phyloP scores from a whole-genome alignment of 2,797 vertebrate genomes.

The Malacoraja senta region DNA sequence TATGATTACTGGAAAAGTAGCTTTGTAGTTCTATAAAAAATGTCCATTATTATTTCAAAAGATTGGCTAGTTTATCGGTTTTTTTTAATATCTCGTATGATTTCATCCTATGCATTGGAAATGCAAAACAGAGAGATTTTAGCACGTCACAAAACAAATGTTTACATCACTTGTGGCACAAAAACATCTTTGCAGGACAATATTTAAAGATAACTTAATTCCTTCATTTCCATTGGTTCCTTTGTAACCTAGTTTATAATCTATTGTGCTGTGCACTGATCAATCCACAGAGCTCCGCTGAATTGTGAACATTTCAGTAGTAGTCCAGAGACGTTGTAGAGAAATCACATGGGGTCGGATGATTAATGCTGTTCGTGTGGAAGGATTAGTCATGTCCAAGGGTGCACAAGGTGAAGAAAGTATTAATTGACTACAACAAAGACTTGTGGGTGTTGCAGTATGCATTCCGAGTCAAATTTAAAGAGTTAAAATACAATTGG shows the following conservation, averaged over 20 bases:
- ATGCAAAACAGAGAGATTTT: constrained; percentile 16
- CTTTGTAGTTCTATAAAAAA: constrained; percentile 38
- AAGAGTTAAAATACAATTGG: neutral
- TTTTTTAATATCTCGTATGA: neutral
- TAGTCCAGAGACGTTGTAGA: neutral
- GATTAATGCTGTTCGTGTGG: neutral
- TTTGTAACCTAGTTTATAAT: neutral
- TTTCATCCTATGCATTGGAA: constrained; percentile 14
- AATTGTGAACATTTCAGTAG: constrained; percentile 29
- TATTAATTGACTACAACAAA: neutral
- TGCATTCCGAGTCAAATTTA: neutral
- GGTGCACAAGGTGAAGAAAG: neutral
- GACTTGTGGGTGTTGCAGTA: neutral
- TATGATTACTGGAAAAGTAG: constrained; percentile 38
- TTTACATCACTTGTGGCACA: constrained; percentile 34
- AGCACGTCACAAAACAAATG: constrained; percentile 34
- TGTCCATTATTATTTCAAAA: constrained; percentile 36
- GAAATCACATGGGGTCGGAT: neutral
- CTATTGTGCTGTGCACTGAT: constrained; percentile 7
- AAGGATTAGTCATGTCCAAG: neutral
- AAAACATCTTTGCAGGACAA: constrained; percentile 32
- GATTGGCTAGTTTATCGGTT: constrained; percentile 16
- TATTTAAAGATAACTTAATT: constrained; percentile 35
- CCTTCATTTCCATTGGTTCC: constrained; percentile 3
- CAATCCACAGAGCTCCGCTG: constrained; percentile 18